These are phyloP conservation scores for Brachyopa scutellaris DNA, from an alignment of 2,888 invertebrate genomes.

Conservation along the genomic window DNA sequence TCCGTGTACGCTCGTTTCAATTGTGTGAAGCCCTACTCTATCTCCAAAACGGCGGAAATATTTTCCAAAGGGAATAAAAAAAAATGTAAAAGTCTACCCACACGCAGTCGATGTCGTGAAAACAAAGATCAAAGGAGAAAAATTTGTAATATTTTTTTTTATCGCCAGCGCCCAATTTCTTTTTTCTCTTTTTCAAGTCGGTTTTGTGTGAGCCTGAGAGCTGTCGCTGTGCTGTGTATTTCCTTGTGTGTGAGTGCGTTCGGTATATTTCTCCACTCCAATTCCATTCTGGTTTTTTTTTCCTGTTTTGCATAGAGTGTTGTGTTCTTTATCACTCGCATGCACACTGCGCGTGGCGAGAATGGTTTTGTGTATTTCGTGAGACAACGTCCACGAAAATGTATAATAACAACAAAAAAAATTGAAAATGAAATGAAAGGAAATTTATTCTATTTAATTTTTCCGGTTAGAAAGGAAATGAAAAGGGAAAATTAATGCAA, in stretches of 20 bases:
- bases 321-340: constrained; percentile 16
- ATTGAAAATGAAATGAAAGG: constrained; percentile 26
- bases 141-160: constrained; percentile 31
- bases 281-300: constrained; percentile 14
- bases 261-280: not conserved
- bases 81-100: not conserved
- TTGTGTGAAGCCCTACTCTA: too few relatives aligned
- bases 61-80: too few relatives aligned
- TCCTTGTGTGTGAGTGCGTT: not conserved
- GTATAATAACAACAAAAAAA: constrained; percentile 58
- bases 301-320: not conserved
- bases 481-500: not conserved
- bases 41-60: too few relatives aligned
- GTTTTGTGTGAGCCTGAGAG: not conserved
- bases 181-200: constrained; percentile 38
- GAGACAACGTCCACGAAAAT: constrained; percentile 63
- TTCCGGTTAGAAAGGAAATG: constrained; percentile 18
- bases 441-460: constrained; percentile 17
- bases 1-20: not conserved
- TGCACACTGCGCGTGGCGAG: not conserved
- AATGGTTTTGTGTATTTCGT: constrained; percentile 39
- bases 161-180: constrained; percentile 70
- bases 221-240: not conserved
- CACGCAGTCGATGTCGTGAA: constrained; percentile 7
- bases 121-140: constrained; percentile 11